phyloP scores from a whole-genome alignment of 2,797 vertebrate genomes.

The Sebastes oblongus region DNA sequence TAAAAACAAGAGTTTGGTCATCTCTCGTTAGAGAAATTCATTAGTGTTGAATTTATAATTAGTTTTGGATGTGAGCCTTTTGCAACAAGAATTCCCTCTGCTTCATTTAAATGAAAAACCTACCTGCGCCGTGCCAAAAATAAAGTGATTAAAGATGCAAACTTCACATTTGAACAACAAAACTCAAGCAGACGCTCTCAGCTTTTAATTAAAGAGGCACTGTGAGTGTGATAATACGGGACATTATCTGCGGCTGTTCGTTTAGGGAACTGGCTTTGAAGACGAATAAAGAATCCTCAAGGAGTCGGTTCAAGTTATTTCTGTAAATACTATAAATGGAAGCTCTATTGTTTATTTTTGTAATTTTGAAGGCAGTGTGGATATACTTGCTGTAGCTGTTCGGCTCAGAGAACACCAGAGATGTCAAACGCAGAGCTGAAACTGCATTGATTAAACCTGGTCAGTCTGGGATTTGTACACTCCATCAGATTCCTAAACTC shows the following conservation, averaged over 20 bases:
- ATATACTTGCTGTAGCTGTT: background rate
- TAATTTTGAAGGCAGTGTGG: background rate
- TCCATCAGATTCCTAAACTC: constrained; percentile 37
- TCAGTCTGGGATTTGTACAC: constrained; percentile 37
- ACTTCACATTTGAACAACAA: constrained; percentile 35
- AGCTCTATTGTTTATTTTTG: background rate
- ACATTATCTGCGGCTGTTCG: constrained; percentile 22
- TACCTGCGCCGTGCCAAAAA: constrained; percentile 22
- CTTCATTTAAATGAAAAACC: constrained; percentile 19
- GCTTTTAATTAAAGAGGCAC: constrained; percentile 48
- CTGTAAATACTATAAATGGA: constrained; percentile 38
- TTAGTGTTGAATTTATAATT: background rate
- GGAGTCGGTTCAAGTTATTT: constrained; percentile 29
- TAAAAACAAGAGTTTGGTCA: background rate
- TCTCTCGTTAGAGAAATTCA: background rate
- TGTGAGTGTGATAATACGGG: constrained; percentile 27
- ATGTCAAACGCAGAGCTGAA: constrained; percentile 7
- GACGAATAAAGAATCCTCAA: constrained; percentile 35
- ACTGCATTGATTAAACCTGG: constrained; percentile 62
- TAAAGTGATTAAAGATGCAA: constrained; percentile 30
- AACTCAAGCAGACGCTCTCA: constrained; percentile 14
- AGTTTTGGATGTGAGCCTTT: constrained; percentile 23
- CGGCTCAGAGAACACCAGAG: background rate
- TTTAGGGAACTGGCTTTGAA: constrained; percentile 48
- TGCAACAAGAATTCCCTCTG: background rate